Conservation (phyloP, 2,113 vertebrate species). For the Tringa solitaria region DNA sequence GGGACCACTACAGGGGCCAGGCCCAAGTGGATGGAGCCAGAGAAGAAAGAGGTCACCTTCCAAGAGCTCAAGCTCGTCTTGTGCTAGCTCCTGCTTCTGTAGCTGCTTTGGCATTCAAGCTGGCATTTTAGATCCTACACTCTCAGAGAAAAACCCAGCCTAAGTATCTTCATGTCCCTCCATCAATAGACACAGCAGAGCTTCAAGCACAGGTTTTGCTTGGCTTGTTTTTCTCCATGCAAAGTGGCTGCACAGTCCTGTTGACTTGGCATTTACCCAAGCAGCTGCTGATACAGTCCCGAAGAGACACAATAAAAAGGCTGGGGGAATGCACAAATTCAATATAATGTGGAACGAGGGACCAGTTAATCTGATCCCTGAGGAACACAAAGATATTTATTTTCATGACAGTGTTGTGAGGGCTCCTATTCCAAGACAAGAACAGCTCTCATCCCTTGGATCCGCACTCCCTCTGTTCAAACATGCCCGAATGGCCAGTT, state of each 20-base stretch:
- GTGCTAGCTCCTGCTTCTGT: neutral
- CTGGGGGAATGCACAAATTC: neutral
- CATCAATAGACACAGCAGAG: neutral
- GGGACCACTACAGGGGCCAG: neutral
- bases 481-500: neutral
- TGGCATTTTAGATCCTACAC: neutral
- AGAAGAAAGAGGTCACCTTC: neutral
- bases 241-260: neutral
- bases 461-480: neutral
- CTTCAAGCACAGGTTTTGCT: neutral
- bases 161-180: neutral
- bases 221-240: neutral
- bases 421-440: neutral
- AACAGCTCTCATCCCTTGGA: neutral
- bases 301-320: conserved; percentile 10
- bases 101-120: neutral
- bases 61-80: neutral
- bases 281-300: conserved; percentile 43
- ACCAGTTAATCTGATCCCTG: neutral
- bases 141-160: neutral
- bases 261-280: conserved; percentile 10
- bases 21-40: neutral
- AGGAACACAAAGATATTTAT: neutral
- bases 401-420: neutral
- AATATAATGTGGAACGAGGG: neutral